Evolutionary conservation across 2,888 invertebrate genomes (phyloP).

Genomic region (Campoplex nolae): DNA sequence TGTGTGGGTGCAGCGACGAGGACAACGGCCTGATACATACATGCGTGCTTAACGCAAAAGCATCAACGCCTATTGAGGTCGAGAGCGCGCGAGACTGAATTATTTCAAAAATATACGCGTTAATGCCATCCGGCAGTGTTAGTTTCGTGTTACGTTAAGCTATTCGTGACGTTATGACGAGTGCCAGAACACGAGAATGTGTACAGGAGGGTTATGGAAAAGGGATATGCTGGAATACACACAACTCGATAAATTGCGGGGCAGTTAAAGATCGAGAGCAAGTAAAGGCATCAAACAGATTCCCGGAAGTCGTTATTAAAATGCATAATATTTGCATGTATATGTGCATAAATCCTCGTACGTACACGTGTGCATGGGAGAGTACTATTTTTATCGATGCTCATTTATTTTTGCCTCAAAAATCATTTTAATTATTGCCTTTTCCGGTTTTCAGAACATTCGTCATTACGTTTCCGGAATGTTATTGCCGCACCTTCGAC

Average conservation of each 20-base stretch:
- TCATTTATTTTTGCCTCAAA: constrained; percentile 38
- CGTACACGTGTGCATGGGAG: constrained; percentile 3
- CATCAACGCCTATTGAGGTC: background rate
- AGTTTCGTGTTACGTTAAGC: constrained; percentile 64
- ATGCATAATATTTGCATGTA: constrained; percentile 40
- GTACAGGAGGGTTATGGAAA: constrained; percentile 22
- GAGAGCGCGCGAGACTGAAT: constrained; percentile 48
- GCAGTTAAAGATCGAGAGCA: constrained; percentile 77
- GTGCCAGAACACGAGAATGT: constrained; percentile 76
- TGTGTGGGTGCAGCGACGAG: background rate
- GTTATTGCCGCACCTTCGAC: constrained; percentile 13
- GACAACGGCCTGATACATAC: background rate
- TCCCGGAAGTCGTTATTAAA: constrained; percentile 77
- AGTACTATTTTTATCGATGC: constrained; percentile 74
- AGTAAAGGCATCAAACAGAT: constrained; percentile 80
- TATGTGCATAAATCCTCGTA: background rate
- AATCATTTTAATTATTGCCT: constrained; percentile 47
- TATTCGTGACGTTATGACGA: constrained; percentile 78
- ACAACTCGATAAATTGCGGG: constrained; percentile 82
- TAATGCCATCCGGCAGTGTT: constrained; percentile 60
- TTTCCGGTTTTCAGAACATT: constrained; percentile 38
- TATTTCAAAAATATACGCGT: constrained; percentile 66
- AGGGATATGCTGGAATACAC: constrained; percentile 57
- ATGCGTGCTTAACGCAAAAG: background rate
- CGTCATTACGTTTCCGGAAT: constrained; percentile 30